Conservation (phyloP, 2,113 vertebrate genomes). For the Otocyon megalotis region DNA sequence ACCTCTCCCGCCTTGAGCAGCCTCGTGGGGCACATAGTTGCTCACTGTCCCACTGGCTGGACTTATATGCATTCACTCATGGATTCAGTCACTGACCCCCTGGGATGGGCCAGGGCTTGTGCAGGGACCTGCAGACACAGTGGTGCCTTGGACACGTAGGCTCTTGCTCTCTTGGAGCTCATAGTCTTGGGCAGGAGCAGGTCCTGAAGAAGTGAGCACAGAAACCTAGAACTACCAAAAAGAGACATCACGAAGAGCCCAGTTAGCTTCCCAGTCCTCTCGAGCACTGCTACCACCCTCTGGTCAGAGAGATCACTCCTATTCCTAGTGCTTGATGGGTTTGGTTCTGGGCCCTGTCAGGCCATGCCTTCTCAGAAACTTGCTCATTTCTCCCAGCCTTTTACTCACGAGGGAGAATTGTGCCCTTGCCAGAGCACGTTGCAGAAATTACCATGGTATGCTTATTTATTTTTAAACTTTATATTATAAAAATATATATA, state of each 20-base stretch:
- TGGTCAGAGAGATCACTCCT: background rate
- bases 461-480: background rate
- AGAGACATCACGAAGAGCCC: background rate
- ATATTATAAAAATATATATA: background rate
- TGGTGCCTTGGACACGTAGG: background rate
- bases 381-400: background rate
- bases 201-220: background rate
- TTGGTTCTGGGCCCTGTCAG: background rate
- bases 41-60: background rate
- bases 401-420: background rate
- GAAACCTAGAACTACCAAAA: background rate
- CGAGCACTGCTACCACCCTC: background rate
- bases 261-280: background rate
- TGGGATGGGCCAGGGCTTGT: background rate
- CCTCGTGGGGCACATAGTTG: fast-evolving
- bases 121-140: background rate
- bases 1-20: background rate
- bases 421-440: background rate
- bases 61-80: background rate
- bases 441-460: background rate
- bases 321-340: background rate
- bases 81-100: background rate
- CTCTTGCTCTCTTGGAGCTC: background rate
- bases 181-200: background rate
- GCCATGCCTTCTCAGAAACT: background rate